Evolutionary conservation across 2,797 vertebrate genomes (phyloP), one percentile per base, ranked within the genome.

Genomic region (Dendrocincla fuliginosa): DNA sequence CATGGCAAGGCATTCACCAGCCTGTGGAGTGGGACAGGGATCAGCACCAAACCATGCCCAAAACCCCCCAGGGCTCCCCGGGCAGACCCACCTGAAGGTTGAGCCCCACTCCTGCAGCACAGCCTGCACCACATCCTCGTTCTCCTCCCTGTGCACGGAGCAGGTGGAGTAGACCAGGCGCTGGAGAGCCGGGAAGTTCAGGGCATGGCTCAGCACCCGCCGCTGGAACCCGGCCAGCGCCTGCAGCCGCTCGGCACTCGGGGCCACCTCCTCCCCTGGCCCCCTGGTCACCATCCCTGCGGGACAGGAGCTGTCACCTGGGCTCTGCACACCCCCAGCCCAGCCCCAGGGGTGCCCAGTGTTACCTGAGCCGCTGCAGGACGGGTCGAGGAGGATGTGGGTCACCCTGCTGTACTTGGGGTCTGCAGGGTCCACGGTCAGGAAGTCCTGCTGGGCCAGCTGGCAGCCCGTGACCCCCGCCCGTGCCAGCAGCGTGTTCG

Each of bases 321-420:
- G 13, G 32, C 6, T 18, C 22, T 33, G 3, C 2, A 4, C 1
- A 0, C 5, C 42, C 55, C 32, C 13, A 49, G 47, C n/a, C 53
- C 0, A 0, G 17, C 42, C 22, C 28, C 8, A 5, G 18, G 10
- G 2, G 23, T n/a, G 33, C 50, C 3, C 0, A 1, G 0, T 2
- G 2, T 97, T 96, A 99, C 99, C 99, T 97, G 99, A 99, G 87
- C 99, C 99, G 0, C 99, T 99, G 97, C 99, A 99, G 7, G 99
- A 99, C 0, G 99, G 99, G 90, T 99, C 99, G 30, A 99, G 97
- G 64, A 99, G 98, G 90, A 99, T 97, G 46, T 98, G 98, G 85
- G 98, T 97, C 27, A 99, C 99, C 22, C 97, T 98, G 94, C 97
- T 95, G 87, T 98, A 99, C 76, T 97, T 98, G 5, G 97, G 95